phyloP scores from a whole-genome alignment of 2,113 vertebrate genomes.

The Saguinus midas region DNA sequence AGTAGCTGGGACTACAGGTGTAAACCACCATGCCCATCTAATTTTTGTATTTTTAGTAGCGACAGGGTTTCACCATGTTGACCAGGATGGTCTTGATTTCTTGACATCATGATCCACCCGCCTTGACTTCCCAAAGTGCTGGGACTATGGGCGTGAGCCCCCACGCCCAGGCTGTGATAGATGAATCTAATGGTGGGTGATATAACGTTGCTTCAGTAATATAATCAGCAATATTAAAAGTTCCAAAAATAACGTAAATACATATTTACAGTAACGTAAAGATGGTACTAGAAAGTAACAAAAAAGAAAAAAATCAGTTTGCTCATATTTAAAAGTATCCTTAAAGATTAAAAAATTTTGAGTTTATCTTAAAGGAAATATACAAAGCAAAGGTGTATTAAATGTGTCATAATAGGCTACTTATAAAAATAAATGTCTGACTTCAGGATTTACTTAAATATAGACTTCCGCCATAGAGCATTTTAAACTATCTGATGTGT shows the following conservation, averaged over 20 bases:
- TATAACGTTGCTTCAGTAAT: neutral
- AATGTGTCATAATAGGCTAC: neutral
- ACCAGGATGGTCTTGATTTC: no score
- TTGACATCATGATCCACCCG: no score
- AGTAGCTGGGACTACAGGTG: no score
- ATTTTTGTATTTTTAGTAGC: no score
- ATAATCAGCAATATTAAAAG: conserved; percentile 1
- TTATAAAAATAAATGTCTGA: conserved; percentile 27
- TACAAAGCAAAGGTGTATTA: neutral
- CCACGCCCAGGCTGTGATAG: neutral
- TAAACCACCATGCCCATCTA: no score
- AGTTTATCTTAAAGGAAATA: neutral
- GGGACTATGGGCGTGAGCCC: no score
- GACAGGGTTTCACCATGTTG: no score
- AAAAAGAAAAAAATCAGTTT: conserved; percentile 19
- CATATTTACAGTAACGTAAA: conserved; percentile 3
- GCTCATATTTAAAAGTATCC: conserved; percentile 25
- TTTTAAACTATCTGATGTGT: conserved; percentile 27
- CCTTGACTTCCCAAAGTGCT: no score
- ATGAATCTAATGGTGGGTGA: neutral
- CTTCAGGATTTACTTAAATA: conserved; percentile 31
- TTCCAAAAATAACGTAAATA: conserved; percentile 31
- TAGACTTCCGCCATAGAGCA: neutral
- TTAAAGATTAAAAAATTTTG: conserved; percentile 6
- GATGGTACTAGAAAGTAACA: conserved; percentile 9